Percentiles rank a stretch among this genome's conserved stretches.
Conservation (phyloP, 37 sponge, comb jelly and placozoan species). For the Axinella damicornis region DNA sequence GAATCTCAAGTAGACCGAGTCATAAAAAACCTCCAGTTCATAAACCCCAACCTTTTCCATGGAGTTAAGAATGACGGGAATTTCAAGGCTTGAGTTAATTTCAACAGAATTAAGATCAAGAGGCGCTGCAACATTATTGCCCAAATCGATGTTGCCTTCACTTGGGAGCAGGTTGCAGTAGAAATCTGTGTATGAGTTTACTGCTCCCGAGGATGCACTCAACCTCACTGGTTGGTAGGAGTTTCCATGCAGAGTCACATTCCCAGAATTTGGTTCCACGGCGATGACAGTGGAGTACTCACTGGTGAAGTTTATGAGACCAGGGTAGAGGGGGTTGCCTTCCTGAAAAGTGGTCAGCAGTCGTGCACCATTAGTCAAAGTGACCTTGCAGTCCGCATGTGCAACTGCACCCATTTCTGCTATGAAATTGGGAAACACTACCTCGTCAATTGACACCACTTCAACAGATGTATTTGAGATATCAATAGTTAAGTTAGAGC, state of each 20-base stretch:
- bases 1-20: conserved; percentile 9
- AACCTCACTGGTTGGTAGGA: background rate
- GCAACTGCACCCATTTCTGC: background rate
- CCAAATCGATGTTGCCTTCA: conserved; percentile 53
- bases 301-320: conserved; percentile 38
- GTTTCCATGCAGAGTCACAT: conserved; percentile 23
- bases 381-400: conserved; percentile 37
- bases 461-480: background rate
- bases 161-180: conserved; percentile 37
- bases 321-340: conserved; percentile 39
- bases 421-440: background rate
- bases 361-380: conserved; percentile 8
- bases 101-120: conserved; percentile 11
- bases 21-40: conserved; percentile 30
- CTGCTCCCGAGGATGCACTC: background rate
- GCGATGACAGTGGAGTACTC: conserved; percentile 5
- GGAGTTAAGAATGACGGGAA: conserved; percentile 52
- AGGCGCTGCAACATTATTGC: conserved; percentile 10
- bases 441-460: background rate
- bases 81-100: background rate
- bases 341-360: conserved; percentile 35
- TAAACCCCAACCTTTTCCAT: conserved; percentile 46
- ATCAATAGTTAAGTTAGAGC: background rate
- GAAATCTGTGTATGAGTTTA: background rate
- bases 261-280: conserved; percentile 5